phyloP scores from a whole-genome alignment of 2,888 invertebrate genomes.

The Eutolmus rufibarbis region DNA sequence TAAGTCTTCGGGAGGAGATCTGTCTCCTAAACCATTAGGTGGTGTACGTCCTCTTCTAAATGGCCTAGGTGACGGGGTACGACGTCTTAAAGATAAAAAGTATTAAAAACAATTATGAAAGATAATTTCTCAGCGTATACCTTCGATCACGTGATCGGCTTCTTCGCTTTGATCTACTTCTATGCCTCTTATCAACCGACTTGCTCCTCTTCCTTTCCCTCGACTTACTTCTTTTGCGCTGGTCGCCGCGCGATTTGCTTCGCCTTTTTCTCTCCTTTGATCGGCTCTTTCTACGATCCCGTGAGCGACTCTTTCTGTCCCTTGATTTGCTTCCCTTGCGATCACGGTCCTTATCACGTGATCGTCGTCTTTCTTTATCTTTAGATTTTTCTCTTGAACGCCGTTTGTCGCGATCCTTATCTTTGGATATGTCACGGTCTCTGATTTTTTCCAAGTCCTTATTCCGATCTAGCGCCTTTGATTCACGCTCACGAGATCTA shows the following conservation, averaged over 20 bases:
- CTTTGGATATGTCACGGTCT: constrained; percentile 57
- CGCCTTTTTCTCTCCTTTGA: constrained; percentile 49
- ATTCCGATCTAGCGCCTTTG: constrained; percentile 59
- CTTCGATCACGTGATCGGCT: constrained; percentile 48
- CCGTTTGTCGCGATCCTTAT: constrained; percentile 58
- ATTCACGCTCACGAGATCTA: constrained; percentile 51
- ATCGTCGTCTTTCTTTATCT: constrained; percentile 57
- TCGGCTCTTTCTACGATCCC: constrained; percentile 51
- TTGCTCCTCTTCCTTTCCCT: constrained; percentile 50
- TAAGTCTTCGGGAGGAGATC: constrained; percentile 74
- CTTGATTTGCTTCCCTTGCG: constrained; percentile 34
- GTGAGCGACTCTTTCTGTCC: constrained; percentile 56
- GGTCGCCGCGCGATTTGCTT: background rate
- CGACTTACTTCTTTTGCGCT: constrained; percentile 45
- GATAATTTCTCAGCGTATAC: background rate
- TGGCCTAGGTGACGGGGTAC: constrained; percentile 62
- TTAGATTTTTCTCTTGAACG: constrained; percentile 53
- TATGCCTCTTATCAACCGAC: constrained; percentile 52
- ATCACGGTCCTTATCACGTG: constrained; percentile 50
- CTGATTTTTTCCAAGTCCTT: constrained; percentile 51
- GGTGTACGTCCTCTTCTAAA: constrained; percentile 61
- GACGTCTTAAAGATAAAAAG: constrained; percentile 52
- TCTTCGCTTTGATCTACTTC: constrained; percentile 51
- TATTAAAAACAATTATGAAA: background rate
- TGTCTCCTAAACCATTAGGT: constrained; percentile 66